Evolutionary conservation across 2,888 invertebrate species (phyloP), one percentile per base, ranked within the genome.

Genomic region (Agonopterix alstromeriana): DNA sequence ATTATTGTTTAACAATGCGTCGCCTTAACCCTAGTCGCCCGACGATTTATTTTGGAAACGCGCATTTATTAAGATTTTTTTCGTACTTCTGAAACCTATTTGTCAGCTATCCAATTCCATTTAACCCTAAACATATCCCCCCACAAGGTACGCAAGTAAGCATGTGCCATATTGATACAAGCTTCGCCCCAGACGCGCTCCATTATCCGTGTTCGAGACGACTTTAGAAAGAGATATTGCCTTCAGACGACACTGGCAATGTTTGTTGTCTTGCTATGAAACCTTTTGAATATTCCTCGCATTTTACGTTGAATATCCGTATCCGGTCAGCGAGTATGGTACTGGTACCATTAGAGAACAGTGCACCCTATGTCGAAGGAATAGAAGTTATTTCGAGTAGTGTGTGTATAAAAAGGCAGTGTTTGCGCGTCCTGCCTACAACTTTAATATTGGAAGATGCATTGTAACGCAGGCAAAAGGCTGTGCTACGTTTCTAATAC

Each of bases 381-480:
- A 27, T 27, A 27, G 27, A 27, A 27, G 27, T 27, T 27, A 27
- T 27, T 27, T 27, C 27, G 27, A 27, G 27, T 27, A 27, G 27
- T 27, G 27, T 27, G 7, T 27, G 27, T 27, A 27, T 27, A 27
- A n/a, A 44, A 35, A 44, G 35, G 35, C 35, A 12, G 9, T 44
- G 44, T 44, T 44, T 44, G 44, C 44, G n/a, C 10, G 8, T 35
- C 11, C 36, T 10, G 35, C 8, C 10, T 11, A 9, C 35, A 10
- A 44, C 17, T 44, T 35, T 44, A 44, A 44, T 44, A 44, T 44
- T 9, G 44, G 44, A 44, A 44, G 35, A 44, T 44, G 44, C 44
- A 35, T 35, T 44, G 44, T 44, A 44, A 44, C n/a, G 35, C 35
- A 36, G 12, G 10, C 35, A 44, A 35, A 44, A 35, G 44, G 11